These are phyloP conservation scores for Drosophila trapezifrons DNA, from an alignment of 1,140 invertebrate species.

Conservation along the genomic window DNA sequence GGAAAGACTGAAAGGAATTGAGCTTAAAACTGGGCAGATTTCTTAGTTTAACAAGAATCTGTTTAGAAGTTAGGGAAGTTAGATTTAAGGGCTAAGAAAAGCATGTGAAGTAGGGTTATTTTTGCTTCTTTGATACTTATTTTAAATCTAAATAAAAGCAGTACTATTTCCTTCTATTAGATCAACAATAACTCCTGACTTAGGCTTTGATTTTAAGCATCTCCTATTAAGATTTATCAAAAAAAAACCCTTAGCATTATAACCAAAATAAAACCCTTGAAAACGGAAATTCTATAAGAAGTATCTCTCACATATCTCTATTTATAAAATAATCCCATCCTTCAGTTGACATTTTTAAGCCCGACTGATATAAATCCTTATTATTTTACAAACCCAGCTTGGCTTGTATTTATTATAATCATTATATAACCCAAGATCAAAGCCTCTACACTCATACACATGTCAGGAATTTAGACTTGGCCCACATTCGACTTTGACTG, in stretches of 20 bases:
- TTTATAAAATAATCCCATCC: too few species aligned
- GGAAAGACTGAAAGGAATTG: not conserved
- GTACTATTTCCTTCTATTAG: not conserved
- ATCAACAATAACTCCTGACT: too few species aligned
- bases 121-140: not conserved
- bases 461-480: conserved; percentile 22
- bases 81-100: not conserved
- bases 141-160: not conserved
- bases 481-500: conserved; percentile 13
- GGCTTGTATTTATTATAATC: not conserved
- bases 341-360: not conserved
- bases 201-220: too few species aligned
- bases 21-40: not conserved
- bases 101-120: not conserved
- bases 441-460: not conserved
- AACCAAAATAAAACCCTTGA: too few species aligned
- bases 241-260: too few species aligned
- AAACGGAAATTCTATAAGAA: too few species aligned
- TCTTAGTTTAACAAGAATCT: conserved; percentile 1
- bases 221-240: too few species aligned
- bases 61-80: not conserved
- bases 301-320: too few species aligned
- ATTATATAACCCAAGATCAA: conserved; percentile 1
- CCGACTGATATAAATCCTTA: not conserved
- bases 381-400: not conserved